Evolutionary conservation across 2,113 vertebrate species (phyloP).

Genomic region (Ceyx margarethae): DNA sequence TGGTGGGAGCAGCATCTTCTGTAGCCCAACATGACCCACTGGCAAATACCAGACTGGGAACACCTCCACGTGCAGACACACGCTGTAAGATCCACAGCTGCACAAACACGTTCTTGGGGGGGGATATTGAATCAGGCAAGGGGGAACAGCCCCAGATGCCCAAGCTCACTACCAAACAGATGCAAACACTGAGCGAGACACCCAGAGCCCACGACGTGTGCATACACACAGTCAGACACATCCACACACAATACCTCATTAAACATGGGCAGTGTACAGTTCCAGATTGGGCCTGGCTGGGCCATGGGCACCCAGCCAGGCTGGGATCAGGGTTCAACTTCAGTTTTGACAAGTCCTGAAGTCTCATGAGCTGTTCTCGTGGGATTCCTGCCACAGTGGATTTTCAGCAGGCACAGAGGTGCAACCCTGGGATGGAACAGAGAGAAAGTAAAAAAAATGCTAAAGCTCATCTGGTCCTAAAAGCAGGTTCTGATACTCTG

Average conservation of each 20-base stretch:
- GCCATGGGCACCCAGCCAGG: slow-evolving; percentile 17
- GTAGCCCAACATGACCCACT: not conserved
- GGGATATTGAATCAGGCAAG: not conserved
- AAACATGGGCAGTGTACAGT: slow-evolving; percentile 30
- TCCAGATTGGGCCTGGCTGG: slow-evolving; percentile 49
- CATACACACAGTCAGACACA: slow-evolving; percentile 30
- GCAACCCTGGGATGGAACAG: not conserved
- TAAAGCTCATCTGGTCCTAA: not conserved
- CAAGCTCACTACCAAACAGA: not conserved
- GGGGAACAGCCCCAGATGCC: not conserved
- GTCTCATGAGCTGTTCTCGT: not conserved
- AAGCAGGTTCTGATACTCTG: not conserved
- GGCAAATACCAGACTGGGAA: not conserved
- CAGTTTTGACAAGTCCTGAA: slow-evolving; percentile 12
- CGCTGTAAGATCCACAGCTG: rapidly evolving
- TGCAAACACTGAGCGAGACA: slow-evolving; percentile 32
- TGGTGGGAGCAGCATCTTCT: not conserved
- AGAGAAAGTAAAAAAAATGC: not conserved
- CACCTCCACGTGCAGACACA: not conserved
- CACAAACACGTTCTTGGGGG: not conserved
- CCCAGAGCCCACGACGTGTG: not conserved
- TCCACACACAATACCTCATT: slow-evolving; percentile 23
- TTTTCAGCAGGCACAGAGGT: not conserved
- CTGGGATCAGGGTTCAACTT: slow-evolving; percentile 3
- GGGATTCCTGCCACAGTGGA: not conserved